Evolutionary conservation across 1,140 invertebrate species (phyloP), one percentile per base, ranked within the genome.

Genomic region (Aricia agestis): DNA sequence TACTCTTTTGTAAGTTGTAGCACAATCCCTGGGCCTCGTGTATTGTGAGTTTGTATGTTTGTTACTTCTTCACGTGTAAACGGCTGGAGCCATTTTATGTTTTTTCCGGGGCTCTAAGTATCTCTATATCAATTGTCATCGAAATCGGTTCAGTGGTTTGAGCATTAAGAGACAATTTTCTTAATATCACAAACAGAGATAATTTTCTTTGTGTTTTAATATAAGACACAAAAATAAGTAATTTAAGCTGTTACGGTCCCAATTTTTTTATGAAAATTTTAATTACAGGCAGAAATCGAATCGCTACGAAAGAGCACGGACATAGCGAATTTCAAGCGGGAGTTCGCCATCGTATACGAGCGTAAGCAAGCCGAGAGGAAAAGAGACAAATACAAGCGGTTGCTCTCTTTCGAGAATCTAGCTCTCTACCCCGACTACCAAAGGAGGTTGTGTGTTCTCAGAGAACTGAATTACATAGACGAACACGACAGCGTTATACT

Each of bases 341-440:
- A 98, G 90, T 98, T 98, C 84, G 88, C 92, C 13, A 89, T 93
- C 57, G 94, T 97, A 0, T 97, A 95, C 78, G 93, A 93, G 65
- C 93, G 95, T 19, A 96, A 95, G 83, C 93, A 95, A 83, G 81
- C 97, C 2, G 94, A 96, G 76, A 93, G 95, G 13, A 93, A 96
- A 76, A 94, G 95, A 17, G 93, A 95, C 59, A 92, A 95, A 75
- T 92, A 98, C 59, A 94, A 96, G 72, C 95, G 94, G 73, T 90
- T 95, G 52, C 90, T 98, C 1, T 99, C 97, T 0, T 95, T 97
- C 72, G 95, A 97, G 82, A 97, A 95, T 82, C 92, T 99, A 61
- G 93, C 94, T 1, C 91, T 99, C 1, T 97, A 98, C 87, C 96
- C 97, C 0, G 98, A 99, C 79, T 99, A 99, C 87, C 93, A 96